Evolutionary conservation across 1,140 invertebrate species (phyloP), one percentile per base, ranked within the genome.

Genomic region (Harlomillsia oculata): DNA sequence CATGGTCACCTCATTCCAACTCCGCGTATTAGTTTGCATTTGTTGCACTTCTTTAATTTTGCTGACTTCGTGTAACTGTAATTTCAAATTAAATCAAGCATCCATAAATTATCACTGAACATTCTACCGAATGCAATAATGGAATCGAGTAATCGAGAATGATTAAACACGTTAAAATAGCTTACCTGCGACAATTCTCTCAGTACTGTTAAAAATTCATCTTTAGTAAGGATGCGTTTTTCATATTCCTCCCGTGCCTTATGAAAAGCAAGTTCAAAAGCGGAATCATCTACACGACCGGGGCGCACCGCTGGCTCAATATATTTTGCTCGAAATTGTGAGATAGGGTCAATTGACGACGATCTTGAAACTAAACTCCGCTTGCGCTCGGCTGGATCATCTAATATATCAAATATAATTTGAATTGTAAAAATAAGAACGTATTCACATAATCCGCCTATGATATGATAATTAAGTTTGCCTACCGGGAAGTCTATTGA

Each of bases 241-340:
- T 81, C 81, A 39, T 82, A 74, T 63, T 90, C 81, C 65, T 88
- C 84, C 41, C 89, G 84, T 1, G 88, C 89, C 67, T 89, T 81
- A 23, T 79, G 81, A 66, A 93, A 81, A 34, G 92, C 89, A 8
- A 84, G 83, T 64, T 84, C 82, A 45, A 82, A 79, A 48, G 79
- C 81, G 52, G 78, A 76, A 41, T 82, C 80, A 34, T 79, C 74
- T 21, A 70, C 70, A 26, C 71, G 62, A 2, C 74, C 72, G 16
- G 13, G 26, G 14, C 25, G n/a, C 25, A 41, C 16, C 5, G 53
- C 34, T 4, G 37, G 36, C 14, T 63, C 56, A 41, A 63, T 59
- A 30, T 54, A 56, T 37, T 49, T 30, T 13, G 39, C 20, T 48
- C 56, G 43, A 29, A 63, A 63, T 14, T 37, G 30, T 36, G 56